Evolutionary conservation across 2,113 vertebrate genomes (phyloP).

Genomic region (Otocyon megalotis): DNA sequence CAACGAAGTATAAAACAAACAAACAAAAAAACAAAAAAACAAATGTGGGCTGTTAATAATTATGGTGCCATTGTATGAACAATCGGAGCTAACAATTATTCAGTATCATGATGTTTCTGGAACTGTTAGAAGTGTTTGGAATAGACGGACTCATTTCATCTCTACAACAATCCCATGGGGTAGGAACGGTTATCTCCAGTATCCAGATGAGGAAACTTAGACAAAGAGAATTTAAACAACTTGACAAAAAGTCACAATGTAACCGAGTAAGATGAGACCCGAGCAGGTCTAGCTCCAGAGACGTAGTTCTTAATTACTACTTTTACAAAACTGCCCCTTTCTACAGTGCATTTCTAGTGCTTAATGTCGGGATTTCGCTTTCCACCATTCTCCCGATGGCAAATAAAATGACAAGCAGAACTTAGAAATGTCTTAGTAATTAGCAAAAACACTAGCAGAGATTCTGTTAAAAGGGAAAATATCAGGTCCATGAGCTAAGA

Average conservation of each 20-base stretch:
- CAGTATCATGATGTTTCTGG: background rate
- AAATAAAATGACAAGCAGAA: constrained; percentile 29
- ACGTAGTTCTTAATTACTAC: background rate
- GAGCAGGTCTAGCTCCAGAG: background rate
- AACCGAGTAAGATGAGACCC: background rate
- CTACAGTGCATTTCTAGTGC: background rate
- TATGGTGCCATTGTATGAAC: background rate
- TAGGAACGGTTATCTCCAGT: background rate
- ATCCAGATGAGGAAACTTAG: background rate
- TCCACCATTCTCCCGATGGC: background rate
- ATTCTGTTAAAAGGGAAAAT: background rate
- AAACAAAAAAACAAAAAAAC: too few relatives aligned
- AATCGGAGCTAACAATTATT: background rate
- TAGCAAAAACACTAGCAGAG: background rate
- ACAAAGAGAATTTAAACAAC: background rate
- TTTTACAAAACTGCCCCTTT: background rate
- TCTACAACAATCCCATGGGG: background rate
- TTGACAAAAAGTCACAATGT: background rate
- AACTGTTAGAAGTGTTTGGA: background rate
- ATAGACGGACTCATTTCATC: background rate
- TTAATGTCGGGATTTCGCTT: background rate
- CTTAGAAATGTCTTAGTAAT: background rate
- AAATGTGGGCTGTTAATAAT: background rate
- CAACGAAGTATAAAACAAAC: too few relatives aligned
- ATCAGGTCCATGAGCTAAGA: background rate